Percentiles rank a stretch among this genome's conserved stretches.
These are phyloP conservation scores for Chromoteleia sp. DNA, from an alignment of 2,888 invertebrate species.

Conservation along the genomic window DNA sequence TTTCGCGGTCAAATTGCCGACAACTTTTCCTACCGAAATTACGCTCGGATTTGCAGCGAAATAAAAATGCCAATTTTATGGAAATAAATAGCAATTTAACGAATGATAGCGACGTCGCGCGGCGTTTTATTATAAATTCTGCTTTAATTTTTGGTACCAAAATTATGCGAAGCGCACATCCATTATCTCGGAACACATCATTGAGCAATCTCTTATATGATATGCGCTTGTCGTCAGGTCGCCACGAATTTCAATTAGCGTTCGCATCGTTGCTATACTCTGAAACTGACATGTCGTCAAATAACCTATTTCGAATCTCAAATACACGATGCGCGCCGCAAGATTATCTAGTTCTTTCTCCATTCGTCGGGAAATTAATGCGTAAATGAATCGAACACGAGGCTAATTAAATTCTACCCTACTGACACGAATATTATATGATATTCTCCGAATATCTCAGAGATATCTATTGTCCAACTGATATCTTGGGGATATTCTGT, in stretches of 20 bases:
- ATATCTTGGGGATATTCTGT: no score
- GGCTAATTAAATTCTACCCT: slow-evolving; percentile 41
- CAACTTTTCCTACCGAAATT: no score
- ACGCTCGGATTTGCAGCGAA: no score
- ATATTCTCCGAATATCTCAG: no score
- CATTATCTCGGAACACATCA: slow-evolving; percentile 62
- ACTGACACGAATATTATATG: no score
- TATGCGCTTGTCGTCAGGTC: slow-evolving; percentile 68
- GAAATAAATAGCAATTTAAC: no score
- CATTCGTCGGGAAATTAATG: slow-evolving; percentile 39
- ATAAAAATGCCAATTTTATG: no score
- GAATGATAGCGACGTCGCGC: no score
- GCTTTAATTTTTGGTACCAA: slow-evolving; percentile 47
- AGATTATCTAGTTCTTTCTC: slow-evolving; percentile 53
- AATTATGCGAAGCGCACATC: slow-evolving; percentile 43
- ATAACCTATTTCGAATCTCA: slow-evolving; percentile 64
- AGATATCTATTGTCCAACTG: no score
- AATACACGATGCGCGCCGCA: slow-evolving; percentile 40
- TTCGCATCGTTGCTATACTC: slow-evolving; percentile 61
- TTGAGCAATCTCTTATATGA: slow-evolving; percentile 63
- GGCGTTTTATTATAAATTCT: slow-evolving; percentile 25
- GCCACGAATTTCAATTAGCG: slow-evolving; percentile 71
- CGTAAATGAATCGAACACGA: slow-evolving; percentile 25
- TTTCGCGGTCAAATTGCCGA: no score
- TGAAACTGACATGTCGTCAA: slow-evolving; percentile 68